Evolutionary conservation across 30 jellyfish, hydroid and myxozoan genomes (phyloP).

Genomic region (Chironex yamaguchii): DNA sequence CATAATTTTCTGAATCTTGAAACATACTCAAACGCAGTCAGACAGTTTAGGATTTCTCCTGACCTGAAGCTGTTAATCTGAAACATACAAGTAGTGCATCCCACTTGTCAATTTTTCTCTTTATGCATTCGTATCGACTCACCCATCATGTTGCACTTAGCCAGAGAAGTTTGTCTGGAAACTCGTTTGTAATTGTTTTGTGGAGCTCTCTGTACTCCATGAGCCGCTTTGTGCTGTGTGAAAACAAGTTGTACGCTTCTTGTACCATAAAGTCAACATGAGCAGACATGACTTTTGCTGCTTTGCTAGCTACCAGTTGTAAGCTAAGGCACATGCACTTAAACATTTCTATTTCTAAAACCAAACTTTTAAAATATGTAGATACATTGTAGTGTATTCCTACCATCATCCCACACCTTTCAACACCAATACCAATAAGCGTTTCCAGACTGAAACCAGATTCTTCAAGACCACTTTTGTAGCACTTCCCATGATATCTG

Average conservation of each 20-base stretch:
- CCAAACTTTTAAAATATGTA: slow-evolving; percentile 9
- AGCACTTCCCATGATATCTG: slow-evolving; percentile 8
- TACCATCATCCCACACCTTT: slow-evolving; percentile 6
- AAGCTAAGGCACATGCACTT: slow-evolving; percentile 5
- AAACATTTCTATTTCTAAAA: slow-evolving; percentile 8
- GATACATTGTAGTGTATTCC: slow-evolving; percentile 15
- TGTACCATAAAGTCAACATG: slow-evolving; percentile 7
- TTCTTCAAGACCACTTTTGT: slow-evolving; percentile 1
- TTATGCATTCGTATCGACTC: slow-evolving; percentile 21
- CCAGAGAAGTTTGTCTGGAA: slow-evolving; percentile 8
- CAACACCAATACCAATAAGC: slow-evolving; percentile 14
- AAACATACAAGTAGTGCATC: too few species aligned
- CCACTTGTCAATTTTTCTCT: neutral
- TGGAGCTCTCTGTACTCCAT: slow-evolving; percentile 20
- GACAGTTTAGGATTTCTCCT: too few species aligned
- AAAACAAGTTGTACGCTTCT: slow-evolving; percentile 3
- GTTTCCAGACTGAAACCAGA: slow-evolving; percentile 5
- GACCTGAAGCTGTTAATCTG: too few species aligned
- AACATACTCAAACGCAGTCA: too few species aligned
- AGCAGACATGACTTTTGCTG: slow-evolving; percentile 12
- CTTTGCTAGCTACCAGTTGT: slow-evolving; percentile 19
- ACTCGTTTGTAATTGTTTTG: slow-evolving; percentile 1
- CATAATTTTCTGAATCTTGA: too few species aligned
- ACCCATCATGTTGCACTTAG: slow-evolving; percentile 19
- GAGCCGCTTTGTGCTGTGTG: slow-evolving; percentile 25